Percentiles rank a stretch among this genome's conserved stretches.
Conservation (phyloP, 92 coral and sea anemone genomes). For the Parazoanthus atlanticus region DNA sequence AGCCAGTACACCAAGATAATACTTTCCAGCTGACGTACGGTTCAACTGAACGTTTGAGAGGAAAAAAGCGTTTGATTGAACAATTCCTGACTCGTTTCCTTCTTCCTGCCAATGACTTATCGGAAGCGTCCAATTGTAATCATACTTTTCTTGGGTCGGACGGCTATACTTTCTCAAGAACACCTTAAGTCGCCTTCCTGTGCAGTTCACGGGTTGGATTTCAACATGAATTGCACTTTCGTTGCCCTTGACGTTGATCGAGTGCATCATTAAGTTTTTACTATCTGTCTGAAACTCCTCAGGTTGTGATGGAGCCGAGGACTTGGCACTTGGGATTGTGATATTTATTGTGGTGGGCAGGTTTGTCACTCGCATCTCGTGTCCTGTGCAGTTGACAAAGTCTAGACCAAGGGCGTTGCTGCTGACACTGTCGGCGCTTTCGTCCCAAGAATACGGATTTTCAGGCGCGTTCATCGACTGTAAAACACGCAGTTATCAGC, state of each 20-base stretch:
- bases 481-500: not conserved
- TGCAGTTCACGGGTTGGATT: conserved; percentile 71
- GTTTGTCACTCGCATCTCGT: conserved; percentile 52
- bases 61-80: conserved; percentile 60
- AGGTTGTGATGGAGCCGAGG: conserved; percentile 19
- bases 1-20: conserved; percentile 48
- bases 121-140: conserved; percentile 76
- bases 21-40: conserved; percentile 64
- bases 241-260: conserved; percentile 50
- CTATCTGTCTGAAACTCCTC: conserved; percentile 45
- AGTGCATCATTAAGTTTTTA: conserved; percentile 55
- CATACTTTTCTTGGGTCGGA: conserved; percentile 59
- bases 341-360: conserved; percentile 62
- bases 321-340: conserved; percentile 57
- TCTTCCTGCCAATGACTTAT: conserved; percentile 22
- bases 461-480: conserved; percentile 40
- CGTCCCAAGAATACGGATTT: conserved; percentile 62
- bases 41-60: conserved; percentile 80
- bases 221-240: conserved; percentile 73
- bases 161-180: conserved; percentile 50
- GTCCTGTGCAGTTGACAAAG: conserved; percentile 63
- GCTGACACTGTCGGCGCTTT: conserved; percentile 56
- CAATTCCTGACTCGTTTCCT: conserved; percentile 31
- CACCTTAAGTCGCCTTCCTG: conserved; percentile 51
- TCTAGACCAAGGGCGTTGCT: conserved; percentile 72